Conservation (phyloP, 2,797 vertebrate species). For the Crocodylus rhombifer region DNA sequence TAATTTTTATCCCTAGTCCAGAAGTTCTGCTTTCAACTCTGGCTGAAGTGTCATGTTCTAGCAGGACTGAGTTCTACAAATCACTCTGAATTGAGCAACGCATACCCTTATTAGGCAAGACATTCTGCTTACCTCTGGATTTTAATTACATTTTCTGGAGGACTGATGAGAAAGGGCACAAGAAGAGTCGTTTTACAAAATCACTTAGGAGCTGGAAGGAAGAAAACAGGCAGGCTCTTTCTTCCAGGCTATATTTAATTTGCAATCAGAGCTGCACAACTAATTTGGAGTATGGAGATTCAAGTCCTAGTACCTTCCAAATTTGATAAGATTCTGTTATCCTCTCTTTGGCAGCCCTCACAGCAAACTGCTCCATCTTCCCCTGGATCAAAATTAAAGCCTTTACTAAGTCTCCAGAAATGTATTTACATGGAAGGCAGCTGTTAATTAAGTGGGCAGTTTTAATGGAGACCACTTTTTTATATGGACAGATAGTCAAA, state of each 20-base stretch:
- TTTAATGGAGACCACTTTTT: too few relatives aligned
- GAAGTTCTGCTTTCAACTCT: background rate
- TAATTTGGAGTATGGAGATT: background rate
- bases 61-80: background rate
- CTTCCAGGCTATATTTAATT: background rate
- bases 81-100: background rate
- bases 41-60: background rate
- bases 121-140: background rate
- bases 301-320: background rate
- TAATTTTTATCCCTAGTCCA: background rate
- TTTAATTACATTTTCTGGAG: background rate
- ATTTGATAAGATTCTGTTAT: background rate
- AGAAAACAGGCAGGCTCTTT: background rate
- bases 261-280: background rate
- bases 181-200: constrained; percentile 1
- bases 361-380: background rate
- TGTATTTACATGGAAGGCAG: background rate
- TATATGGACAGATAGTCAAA: too few relatives aligned
- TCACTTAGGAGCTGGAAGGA: background rate
- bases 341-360: background rate
- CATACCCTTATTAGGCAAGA: background rate
- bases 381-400: background rate
- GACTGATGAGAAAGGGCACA: background rate
- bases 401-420: background rate
- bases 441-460: too few relatives aligned